Evolutionary conservation across 2,888 invertebrate genomes (phyloP), one percentile per base, ranked within the genome.

Genomic region (Liodrosophila aerea): DNA sequence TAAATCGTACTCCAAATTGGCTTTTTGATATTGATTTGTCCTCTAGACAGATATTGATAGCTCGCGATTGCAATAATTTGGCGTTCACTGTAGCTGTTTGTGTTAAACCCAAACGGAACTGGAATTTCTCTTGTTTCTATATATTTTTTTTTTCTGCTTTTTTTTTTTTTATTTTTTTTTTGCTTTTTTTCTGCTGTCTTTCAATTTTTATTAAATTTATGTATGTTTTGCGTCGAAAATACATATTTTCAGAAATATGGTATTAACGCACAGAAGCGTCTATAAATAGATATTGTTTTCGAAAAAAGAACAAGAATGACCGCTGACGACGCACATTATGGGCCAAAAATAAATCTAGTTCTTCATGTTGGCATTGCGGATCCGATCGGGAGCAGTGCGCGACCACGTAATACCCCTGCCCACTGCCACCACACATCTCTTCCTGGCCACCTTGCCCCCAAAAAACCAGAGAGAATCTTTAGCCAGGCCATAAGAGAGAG

Each of bases 251-350:
- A 78, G 64, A 81, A 76, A 78, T 85, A 80, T 78, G 76, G 85
- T 85, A 84, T 86, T 83, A 80, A 86, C 84, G 82, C 86, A 84
- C 85, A 75, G 80, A 77, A 65, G 31, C 31, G 45, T 64, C 5
- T 85, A 84, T 58, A 70, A 86, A 77, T 85, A 84, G 70, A 85
- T 63, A 64, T 73, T 77, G 71, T 81, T 72, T 81, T 74, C 31
- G 64, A 76, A 68, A 73, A 80, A 83, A 78, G 47, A 63, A 61
- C 54, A 76, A 61, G 64, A 63, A 43, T 64, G 57, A 46, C 64
- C 64, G 64, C 77, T 77, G 77, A 75, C 82, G 73, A 82, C 78
- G 85, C 85, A 81, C 77, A 76, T 64, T 74, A 68, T 84, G 70
- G 37, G 60, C 82, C 63, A 78, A 82, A 78, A 85, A 85, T 78